Conservation (phyloP, 2,113 vertebrate genomes). For the Numenius arquata region DNA sequence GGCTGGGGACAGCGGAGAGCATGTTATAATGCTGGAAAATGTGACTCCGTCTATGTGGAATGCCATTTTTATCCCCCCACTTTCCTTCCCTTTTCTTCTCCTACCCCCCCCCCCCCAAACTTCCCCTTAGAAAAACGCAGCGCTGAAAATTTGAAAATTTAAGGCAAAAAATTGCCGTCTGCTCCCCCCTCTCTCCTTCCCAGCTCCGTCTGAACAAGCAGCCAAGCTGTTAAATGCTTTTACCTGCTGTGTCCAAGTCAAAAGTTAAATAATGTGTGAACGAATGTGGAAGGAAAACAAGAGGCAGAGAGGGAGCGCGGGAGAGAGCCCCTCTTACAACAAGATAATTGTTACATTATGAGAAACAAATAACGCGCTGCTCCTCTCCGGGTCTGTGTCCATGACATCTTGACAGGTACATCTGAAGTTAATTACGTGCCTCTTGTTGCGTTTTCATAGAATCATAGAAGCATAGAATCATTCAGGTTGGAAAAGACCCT, state of each 20-base stretch:
- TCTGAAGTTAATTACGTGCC: constrained; percentile 56
- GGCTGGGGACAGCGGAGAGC: neutral
- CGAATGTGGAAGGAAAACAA: constrained; percentile 20
- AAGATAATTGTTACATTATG: constrained; percentile 5
- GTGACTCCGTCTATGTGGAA: constrained; percentile 52
- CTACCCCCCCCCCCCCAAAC: no score
- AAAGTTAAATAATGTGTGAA: constrained; percentile 48
- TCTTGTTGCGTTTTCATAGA: no score
- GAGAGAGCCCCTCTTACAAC: neutral
- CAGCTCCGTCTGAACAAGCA: constrained; percentile 11
- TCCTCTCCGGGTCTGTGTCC: neutral
- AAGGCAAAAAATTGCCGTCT: neutral
- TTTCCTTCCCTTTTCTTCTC: neutral
- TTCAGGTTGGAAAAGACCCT: no score
- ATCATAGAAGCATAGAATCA: no score
- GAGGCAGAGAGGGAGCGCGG: neutral
- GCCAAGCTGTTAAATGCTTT: constrained; percentile 50
- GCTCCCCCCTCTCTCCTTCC: neutral
- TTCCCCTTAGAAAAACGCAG: neutral
- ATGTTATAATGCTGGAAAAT: constrained; percentile 22
- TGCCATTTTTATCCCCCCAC: neutral
- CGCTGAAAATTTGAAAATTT: neutral
- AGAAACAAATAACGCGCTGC: constrained; percentile 4
- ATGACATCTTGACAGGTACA: constrained; percentile 41
- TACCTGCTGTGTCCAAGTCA: constrained; percentile 41